Evolutionary conservation across 2,113 vertebrate genomes (phyloP).

Genomic region (Regulus satrapa): DNA sequence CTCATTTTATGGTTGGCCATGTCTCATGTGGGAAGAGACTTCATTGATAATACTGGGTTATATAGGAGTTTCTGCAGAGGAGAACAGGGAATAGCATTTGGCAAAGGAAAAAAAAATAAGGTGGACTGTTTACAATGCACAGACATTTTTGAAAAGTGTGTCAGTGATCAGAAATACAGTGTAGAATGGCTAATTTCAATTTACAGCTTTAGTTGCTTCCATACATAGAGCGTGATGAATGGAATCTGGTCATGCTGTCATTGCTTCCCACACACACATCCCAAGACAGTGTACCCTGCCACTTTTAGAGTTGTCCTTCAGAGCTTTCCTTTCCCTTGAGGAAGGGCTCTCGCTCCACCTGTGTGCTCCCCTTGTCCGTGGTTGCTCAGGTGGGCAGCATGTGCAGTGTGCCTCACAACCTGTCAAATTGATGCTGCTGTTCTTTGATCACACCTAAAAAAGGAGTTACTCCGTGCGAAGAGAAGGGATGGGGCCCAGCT

Average conservation of each 20-base stretch:
- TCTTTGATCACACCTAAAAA: neutral
- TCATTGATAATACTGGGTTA: neutral
- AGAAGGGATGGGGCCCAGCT: neutral
- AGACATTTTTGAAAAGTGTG: neutral
- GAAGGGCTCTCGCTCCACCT: neutral
- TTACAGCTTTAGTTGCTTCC: neutral
- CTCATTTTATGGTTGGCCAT: neutral
- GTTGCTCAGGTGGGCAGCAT: neutral
- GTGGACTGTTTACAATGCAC: neutral
- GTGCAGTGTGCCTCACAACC: neutral
- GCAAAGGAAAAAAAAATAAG: neutral
- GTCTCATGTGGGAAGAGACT: neutral
- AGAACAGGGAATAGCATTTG: neutral
- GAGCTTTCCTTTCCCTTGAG: neutral
- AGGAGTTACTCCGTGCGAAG: neutral
- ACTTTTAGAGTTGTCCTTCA: neutral
- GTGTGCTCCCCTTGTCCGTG: accelerated
- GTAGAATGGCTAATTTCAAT: neutral
- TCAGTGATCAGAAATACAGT: neutral
- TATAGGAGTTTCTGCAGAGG: neutral
- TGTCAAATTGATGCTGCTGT: neutral
- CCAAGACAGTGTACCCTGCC: neutral
- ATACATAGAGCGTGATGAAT: neutral
- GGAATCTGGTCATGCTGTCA: neutral
- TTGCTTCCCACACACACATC: neutral